Conservation (phyloP, 2,113 vertebrate species). For the Nycticebus coucang region DNA sequence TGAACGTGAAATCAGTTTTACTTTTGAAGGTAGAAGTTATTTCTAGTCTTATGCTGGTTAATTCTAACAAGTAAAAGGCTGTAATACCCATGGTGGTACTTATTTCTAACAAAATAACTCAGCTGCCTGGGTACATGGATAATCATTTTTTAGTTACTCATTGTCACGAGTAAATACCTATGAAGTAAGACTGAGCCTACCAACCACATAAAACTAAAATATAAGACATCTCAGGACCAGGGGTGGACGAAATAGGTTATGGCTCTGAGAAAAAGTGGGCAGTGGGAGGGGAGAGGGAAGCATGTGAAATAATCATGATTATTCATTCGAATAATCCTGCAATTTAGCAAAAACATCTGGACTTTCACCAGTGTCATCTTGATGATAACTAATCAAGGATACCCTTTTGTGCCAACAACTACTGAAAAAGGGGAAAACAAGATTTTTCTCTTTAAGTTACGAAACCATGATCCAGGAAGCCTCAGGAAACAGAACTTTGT, state of each 20-base stretch:
- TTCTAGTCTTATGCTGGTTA: slow-evolving; percentile 8
- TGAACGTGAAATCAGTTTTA: slow-evolving; percentile 4
- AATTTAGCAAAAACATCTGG: slow-evolving; percentile 13
- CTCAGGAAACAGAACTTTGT: slow-evolving; percentile 10
- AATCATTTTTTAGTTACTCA: slow-evolving; percentile 26
- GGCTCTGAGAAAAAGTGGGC: not conserved
- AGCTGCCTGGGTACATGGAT: not conserved
- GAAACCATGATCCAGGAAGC: not conserved
- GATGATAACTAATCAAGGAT: not conserved
- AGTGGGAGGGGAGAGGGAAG: no score
- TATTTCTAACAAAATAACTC: slow-evolving; percentile 45
- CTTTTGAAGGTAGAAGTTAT: not conserved
- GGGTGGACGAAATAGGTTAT: not conserved
- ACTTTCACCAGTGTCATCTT: not conserved
- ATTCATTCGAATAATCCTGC: not conserved
- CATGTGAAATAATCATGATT: not conserved
- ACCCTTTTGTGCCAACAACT: not conserved
- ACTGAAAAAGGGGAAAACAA: not conserved
- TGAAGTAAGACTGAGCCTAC: not conserved
- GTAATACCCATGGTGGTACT: not conserved
- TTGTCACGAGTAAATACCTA: slow-evolving; percentile 29
- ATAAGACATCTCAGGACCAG: not conserved
- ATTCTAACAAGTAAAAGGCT: slow-evolving; percentile 46
- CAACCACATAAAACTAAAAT: not conserved
- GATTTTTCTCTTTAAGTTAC: slow-evolving; percentile 35